Conservation (phyloP, 2,113 vertebrate species). For the Ranitomeya variabilis region DNA sequence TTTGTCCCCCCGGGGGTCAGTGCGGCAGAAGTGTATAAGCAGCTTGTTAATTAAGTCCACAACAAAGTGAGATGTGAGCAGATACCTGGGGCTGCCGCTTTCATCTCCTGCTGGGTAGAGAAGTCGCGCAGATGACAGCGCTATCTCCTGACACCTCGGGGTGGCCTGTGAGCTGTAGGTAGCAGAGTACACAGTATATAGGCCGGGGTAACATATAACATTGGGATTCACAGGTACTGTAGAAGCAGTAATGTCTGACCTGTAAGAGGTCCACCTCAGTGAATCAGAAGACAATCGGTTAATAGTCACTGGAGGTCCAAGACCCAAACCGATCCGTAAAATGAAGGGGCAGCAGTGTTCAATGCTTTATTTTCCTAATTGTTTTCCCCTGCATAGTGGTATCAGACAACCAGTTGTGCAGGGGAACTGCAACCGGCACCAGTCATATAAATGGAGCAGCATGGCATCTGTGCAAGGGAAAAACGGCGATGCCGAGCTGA, state of each 20-base stretch:
- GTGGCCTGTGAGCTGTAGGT: conserved; percentile 1
- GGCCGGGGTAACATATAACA: not conserved
- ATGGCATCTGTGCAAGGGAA: too few species aligned
- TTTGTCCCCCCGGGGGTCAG: conserved; percentile 38
- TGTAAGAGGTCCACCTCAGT: too few species aligned
- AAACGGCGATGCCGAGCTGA: too few species aligned
- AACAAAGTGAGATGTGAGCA: conserved; percentile 31
- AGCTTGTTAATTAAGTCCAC: conserved; percentile 47
- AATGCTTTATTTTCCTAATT: too few species aligned
- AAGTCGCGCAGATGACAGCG: not conserved
- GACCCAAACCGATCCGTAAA: too few species aligned
- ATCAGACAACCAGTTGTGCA: too few species aligned
- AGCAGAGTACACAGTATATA: not conserved
- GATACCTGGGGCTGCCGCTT: conserved; percentile 36
- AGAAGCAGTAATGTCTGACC: not conserved
- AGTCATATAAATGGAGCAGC: too few species aligned
- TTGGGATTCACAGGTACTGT: not conserved
- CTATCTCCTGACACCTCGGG: not conserved
- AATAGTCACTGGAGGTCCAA: too few species aligned
- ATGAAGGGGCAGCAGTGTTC: too few species aligned
- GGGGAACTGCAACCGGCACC: too few species aligned
- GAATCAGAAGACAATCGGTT: too few species aligned
- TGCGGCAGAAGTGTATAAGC: not conserved
- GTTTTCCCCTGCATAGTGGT: too few species aligned
- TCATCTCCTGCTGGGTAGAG: conserved; percentile 21